Base-by-base conservation (phyloP, 2,888 invertebrate genomes). In the Coleophora flavipennella region DNA sequence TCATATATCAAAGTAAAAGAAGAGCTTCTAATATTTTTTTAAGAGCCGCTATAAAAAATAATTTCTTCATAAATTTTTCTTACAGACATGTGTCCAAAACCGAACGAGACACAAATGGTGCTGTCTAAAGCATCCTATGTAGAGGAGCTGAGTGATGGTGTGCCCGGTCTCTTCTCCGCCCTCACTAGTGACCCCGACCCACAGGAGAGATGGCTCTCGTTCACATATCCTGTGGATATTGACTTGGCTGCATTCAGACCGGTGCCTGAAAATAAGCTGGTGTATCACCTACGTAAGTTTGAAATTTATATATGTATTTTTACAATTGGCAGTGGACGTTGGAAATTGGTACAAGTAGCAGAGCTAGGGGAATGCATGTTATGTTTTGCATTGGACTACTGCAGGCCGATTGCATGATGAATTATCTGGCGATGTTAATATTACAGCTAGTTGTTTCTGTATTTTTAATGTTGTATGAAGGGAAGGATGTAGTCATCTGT, bases 81-180 rank as follows among this genome's bases (percentile, higher is more conserved):
- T 70, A 12, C 78, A 97, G 96, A 95, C 62, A 89, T 97, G 80
- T 97, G 97, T 64, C 95, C 95, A 0, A 92, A 93, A 62, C 92
- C 92, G 3, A 93, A 93, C 54, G 89, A 91, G 53, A 91, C 93
- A 1, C 88, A 89, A 49, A 91, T 90, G 39, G 89, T 90, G 11
- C 71, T 94, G 44, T 92, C 91, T 31, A 92, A 93, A 62, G 58
- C 79, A 0, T 96, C 95, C 12, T 92, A 95, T 55, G 93, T 96
- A 1, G 96, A 95, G 64, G 94, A 94, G 49, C 86, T 94, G 31
- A 86, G 88, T 12, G 94, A 95, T 48, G 92, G 94, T 13, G 89
- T 95, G 29, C 93, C 93, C 0, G 93, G 92, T 31, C 77, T 97
- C 28, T 97, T 97, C 63, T 88, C 90, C 51, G 93, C 92, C 1